A percentile compares a stretch with the other conserved stretches of the same genome.
Conservation (phyloP, 2,113 vertebrate genomes). For the Lophura nycthemera region DNA sequence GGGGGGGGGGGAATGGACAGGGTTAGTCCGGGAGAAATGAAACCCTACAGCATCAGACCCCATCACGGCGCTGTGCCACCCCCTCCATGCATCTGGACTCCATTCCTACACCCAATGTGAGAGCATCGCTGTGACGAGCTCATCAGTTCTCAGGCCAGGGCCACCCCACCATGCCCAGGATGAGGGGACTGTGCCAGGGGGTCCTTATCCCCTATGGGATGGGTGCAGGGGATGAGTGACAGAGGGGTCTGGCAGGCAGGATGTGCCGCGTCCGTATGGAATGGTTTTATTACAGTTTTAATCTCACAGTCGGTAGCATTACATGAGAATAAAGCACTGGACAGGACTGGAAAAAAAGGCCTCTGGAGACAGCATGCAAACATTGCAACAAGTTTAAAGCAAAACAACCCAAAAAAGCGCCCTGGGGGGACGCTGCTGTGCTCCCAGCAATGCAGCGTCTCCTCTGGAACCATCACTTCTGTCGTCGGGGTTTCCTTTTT, state of each 20-base stretch:
- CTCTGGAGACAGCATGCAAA: slow-evolving; percentile 91
- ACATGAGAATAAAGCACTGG: slow-evolving; percentile 89
- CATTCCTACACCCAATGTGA: neutral
- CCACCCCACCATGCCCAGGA: neutral
- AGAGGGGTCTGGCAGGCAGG: slow-evolving; percentile 1
- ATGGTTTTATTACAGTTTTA: slow-evolving; percentile 93
- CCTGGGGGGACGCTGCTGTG: slow-evolving; percentile 70
- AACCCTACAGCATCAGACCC: rapidly evolving
- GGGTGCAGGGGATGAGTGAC: neutral
- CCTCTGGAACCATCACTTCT: slow-evolving; percentile 64
- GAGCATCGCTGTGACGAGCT: neutral
- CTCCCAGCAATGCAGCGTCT: neutral
- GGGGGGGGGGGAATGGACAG: neutral
- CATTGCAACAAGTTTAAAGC: slow-evolving; percentile 81
- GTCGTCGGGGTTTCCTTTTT: slow-evolving; percentile 50
- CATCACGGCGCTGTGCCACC: rapidly evolving
- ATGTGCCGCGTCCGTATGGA: slow-evolving; percentile 79
- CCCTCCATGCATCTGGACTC: rapidly evolving
- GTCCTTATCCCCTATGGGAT: neutral
- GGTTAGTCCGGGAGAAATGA: neutral
- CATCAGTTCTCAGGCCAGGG: neutral
- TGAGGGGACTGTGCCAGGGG: too few species aligned
- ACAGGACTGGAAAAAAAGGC: slow-evolving; percentile 89
- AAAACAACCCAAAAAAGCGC: slow-evolving; percentile 71
- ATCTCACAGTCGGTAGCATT: slow-evolving; percentile 89